A percentile compares a stretch with the other conserved stretches of the same genome.
Conservation (phyloP, 2,113 vertebrate species). For the Chloropsis cyanopogon region DNA sequence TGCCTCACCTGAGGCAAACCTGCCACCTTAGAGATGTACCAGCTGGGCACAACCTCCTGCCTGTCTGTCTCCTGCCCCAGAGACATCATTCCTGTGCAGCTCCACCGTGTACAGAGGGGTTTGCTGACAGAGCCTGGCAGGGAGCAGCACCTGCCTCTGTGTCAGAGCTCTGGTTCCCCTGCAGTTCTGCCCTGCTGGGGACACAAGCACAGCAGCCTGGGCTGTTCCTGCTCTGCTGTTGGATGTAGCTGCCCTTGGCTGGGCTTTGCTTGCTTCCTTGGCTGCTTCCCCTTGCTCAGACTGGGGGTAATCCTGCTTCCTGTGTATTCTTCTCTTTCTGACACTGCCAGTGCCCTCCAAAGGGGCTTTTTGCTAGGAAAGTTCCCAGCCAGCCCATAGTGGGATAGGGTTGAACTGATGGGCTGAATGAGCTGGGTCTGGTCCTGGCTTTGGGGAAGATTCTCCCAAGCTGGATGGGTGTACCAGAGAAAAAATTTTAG, state of each 20-base stretch:
- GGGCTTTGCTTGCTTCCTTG: neutral
- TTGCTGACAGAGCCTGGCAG: neutral
- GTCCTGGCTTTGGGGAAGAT: neutral
- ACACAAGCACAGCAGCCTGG: neutral
- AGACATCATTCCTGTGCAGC: neutral
- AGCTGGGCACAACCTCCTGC: neutral
- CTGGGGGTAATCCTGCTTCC: neutral
- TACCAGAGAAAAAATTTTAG: too few species aligned
- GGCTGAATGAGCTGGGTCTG: neutral
- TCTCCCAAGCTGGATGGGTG: neutral
- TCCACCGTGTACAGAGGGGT: fast-evolving
- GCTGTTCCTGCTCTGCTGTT: neutral
- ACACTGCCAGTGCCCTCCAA: neutral
- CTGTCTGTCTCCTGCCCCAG: neutral
- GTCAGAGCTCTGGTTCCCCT: neutral
- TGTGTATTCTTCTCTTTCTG: neutral
- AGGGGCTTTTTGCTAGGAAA: neutral
- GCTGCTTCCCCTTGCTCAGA: neutral
- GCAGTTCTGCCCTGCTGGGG: neutral
- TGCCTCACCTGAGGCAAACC: neutral
- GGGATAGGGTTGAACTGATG: neutral
- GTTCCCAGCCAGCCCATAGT: neutral
- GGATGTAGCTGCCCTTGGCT: neutral
- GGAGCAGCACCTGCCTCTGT: neutral
- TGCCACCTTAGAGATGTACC: neutral